These are phyloP conservation scores for Mya arenaria DNA, from an alignment of 1,140 invertebrate species.

Conservation along the genomic window DNA sequence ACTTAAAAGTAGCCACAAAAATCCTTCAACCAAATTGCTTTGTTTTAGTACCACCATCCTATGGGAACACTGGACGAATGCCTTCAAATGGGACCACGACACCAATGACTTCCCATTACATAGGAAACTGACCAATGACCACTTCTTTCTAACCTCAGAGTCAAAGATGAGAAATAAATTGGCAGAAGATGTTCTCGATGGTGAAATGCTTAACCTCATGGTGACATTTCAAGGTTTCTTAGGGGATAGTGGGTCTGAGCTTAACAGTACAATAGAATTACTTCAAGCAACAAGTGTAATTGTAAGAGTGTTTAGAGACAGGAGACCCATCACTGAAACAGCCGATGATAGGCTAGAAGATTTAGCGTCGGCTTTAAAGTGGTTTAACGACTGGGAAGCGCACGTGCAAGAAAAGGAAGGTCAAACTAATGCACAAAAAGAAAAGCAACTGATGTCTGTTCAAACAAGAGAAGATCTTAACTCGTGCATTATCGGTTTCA, in stretches of 20 bases:
- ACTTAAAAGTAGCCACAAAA: constrained; percentile 13
- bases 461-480: constrained; percentile 44
- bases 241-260: background rate
- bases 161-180: constrained; percentile 43
- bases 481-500: constrained; percentile 26
- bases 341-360: background rate
- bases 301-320: constrained; percentile 31
- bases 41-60: constrained; percentile 9
- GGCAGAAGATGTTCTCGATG: constrained; percentile 43
- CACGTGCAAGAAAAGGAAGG: background rate
- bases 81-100: constrained; percentile 8
- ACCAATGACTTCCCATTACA: constrained; percentile 15
- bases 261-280: constrained; percentile 11
- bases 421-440: constrained; percentile 7
- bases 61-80: constrained; percentile 26
- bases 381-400: constrained; percentile 35
- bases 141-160: constrained; percentile 31
- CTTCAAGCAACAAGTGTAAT: background rate
- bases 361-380: background rate
- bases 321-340: background rate
- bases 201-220: constrained; percentile 42
- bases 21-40: background rate
- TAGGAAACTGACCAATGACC: constrained; percentile 40
- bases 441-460: constrained; percentile 41
- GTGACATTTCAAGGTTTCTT: background rate